Evolutionary conservation across 2,888 invertebrate species (phyloP), one percentile per base, ranked within the genome.

Genomic region (Acanthococcus lagerstroemiae): DNA sequence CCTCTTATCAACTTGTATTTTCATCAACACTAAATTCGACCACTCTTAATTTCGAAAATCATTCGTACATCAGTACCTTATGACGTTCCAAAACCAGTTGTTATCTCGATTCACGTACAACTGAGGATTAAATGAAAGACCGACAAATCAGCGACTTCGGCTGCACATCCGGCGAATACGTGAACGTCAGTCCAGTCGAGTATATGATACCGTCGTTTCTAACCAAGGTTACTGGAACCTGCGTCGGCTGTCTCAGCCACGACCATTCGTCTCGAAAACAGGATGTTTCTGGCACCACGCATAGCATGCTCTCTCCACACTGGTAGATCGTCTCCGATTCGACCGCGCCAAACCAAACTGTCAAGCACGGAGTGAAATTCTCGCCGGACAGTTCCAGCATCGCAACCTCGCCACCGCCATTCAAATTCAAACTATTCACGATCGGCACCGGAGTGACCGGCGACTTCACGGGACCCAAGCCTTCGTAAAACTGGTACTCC

Each of bases 401-500:
- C 15, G 96, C 95, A n/a, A 96, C 95, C 77, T 97, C 95, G 0
- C 95, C 95, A 24, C 95, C 96, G 1, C 96, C 96, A 78, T 96
- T 95, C 69, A 95, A 82, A 78, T 95, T 93, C 65, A 97, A 79
- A 65, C 92, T 94, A 76, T 91, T 91, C 3, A 99, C 97, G 63
- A 95, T 84, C 0, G 99, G 99, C 22, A 97, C 97, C 0, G 99
- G 99, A 0, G 97, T 96, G 3, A 99, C 94, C 4, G 97, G 95
- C 0, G 89, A 86, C 70, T 84, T 83, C 25, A 96, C 91, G 48
- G 96, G 94, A 15, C 97, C 97, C 96, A 97, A 93, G 71, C 96
- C 95, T 77, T 99, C 99, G 78, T 89, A 97, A 77, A 97, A 99
- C 74, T 95, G 95, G 78, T 99, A 99, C 78, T 99, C 97, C 0